Evolutionary conservation across 2,888 invertebrate species (phyloP).

Genomic region (Biston betularia): DNA sequence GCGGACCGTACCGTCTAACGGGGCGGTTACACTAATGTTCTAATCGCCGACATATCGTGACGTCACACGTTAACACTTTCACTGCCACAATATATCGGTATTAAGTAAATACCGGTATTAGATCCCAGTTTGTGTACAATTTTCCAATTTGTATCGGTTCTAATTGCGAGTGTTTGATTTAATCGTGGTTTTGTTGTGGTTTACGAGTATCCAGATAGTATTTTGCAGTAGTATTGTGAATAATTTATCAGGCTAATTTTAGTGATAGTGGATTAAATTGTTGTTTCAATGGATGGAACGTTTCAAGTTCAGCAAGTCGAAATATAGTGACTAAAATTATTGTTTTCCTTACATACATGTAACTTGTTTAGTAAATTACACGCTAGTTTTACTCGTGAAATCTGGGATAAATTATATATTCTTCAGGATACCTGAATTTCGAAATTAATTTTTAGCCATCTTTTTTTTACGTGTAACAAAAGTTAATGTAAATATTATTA

Average conservation of each 20-base stretch:
- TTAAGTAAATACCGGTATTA: slow-evolving; percentile 20
- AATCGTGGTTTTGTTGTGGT: slow-evolving; percentile 20
- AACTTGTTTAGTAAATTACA: too few species aligned
- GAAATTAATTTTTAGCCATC: too few species aligned
- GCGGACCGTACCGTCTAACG: slow-evolving; percentile 60
- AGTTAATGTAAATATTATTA: too few species aligned
- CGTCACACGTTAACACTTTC: slow-evolving; percentile 73
- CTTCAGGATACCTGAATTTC: too few species aligned
- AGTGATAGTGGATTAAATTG: too few species aligned
- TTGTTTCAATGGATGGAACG: too few species aligned
- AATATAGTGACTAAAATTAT: too few species aligned
- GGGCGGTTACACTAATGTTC: slow-evolving; percentile 64
- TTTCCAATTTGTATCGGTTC: slow-evolving; percentile 30
- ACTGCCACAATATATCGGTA: slow-evolving; percentile 42
- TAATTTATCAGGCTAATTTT: not conserved
- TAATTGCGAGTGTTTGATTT: slow-evolving; percentile 24
- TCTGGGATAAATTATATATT: too few species aligned
- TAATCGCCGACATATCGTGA: slow-evolving; percentile 62
- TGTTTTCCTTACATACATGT: too few species aligned
- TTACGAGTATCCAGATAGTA: slow-evolving; percentile 10
- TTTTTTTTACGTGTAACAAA: too few species aligned
- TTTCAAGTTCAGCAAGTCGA: too few species aligned
- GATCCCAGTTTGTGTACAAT: slow-evolving; percentile 11
- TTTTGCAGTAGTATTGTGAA: slow-evolving; percentile 7
- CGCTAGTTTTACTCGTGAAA: too few species aligned